Base-by-base conservation (phyloP, 2,113 vertebrate species). In the Anarrhichthys ocellatus region DNA sequence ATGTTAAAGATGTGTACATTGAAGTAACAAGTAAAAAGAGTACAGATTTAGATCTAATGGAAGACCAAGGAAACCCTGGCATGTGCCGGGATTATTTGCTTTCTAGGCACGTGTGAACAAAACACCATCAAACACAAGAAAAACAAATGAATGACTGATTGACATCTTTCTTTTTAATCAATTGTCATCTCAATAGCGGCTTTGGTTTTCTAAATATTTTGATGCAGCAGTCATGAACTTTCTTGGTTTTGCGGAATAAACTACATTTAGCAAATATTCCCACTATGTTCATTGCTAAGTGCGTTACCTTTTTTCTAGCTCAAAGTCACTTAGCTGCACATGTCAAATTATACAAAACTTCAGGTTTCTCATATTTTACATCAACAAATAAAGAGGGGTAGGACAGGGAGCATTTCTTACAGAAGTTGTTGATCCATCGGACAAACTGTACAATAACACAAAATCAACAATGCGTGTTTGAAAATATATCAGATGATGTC, bases 401-500 rank as follows among this genome's bases (percentile, higher is more conserved):
- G 52, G 54, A 77, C 44, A 81, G 54, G 72, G 70, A 80, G 11
- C 64, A 34, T 36, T 82, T 82, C 68, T 77, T 75, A 81, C 40
- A 84, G 50, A 56, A 72, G 85, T 70, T 70, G 65, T 61, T 46
- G 59, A 82, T 75, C 74, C 64, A 83, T 27, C 52, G 9, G 81
- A 83, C 69, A 89, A 88, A 90, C 89, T 93, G 89, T 92, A 93
- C 91, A 94, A 84, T 44, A 81, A 87, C 78, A 89, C 73, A 76
- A 87, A 72, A 71, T 74, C 13, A 75, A 73, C 80, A 81, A 70
- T 68, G 44, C 76, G 46, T 36, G 59, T 64, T 73, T 44, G 5
- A 84, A 86, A 82, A 90, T 27, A 85, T 40, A 71, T 73, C 56
- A 83, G 64, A 74, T 69, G 46, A 80, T 1, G 29, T 79, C 36